A percentile compares a stretch with the other conserved stretches of the same genome.
Evolutionary conservation across 2,888 invertebrate genomes (phyloP).

Genomic region (Didymodactylos carnosus): DNA sequence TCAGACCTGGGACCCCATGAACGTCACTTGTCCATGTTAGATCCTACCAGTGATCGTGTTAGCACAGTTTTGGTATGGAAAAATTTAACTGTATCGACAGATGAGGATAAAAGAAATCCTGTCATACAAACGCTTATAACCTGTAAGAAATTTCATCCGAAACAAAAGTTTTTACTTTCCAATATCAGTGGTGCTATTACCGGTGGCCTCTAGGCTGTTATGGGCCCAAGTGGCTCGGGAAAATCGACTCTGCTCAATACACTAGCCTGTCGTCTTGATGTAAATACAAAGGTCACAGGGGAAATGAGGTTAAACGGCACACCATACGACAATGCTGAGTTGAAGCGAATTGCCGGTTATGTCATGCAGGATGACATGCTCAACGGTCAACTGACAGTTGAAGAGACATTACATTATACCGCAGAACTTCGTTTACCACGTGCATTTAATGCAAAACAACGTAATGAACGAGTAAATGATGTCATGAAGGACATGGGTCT

Average conservation of each 20-base stretch:
- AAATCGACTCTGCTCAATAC: slow-evolving; percentile 71
- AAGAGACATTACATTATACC: slow-evolving; percentile 45
- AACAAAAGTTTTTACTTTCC: neutral
- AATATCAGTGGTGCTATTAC: neutral
- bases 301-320: slow-evolving; percentile 15
- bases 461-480: slow-evolving; percentile 22
- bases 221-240: slow-evolving; percentile 47
- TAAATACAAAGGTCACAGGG: slow-evolving; percentile 11
- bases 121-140: neutral
- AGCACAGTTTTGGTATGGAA: neutral
- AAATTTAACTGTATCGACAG: neutral
- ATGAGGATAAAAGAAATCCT: neutral
- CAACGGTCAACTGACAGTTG: slow-evolving; percentile 59
- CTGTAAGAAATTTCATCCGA: neutral
- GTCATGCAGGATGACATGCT: slow-evolving; percentile 80
- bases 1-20: too few relatives aligned
- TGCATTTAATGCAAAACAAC: slow-evolving; percentile 18
- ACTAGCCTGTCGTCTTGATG: slow-evolving; percentile 47
- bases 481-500: slow-evolving; percentile 18
- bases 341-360: slow-evolving; percentile 54
- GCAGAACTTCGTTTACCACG: slow-evolving; percentile 27
- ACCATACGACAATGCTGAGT: slow-evolving; percentile 42
- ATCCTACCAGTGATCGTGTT: neutral
- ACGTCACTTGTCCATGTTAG: too few relatives aligned
- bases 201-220: neutral